phyloP scores from a whole-genome alignment of 2,888 invertebrate genomes.

The Dynastes grantii region DNA sequence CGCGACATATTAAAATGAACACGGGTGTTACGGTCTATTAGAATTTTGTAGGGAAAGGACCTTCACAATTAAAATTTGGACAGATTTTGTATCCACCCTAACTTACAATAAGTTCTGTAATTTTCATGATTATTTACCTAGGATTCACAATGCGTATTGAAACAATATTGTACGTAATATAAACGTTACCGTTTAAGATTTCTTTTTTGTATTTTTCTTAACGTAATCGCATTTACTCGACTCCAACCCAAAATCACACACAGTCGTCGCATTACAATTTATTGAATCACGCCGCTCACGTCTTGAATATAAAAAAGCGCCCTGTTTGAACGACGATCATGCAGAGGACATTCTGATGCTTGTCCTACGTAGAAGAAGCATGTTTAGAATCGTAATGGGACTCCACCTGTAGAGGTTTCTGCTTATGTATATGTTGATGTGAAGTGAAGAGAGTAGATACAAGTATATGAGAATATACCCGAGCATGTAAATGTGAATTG shows the following conservation, averaged over 20 bases:
- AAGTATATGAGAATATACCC: neutral
- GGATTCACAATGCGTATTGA: too few species aligned
- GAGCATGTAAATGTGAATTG: neutral
- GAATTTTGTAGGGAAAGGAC: too few species aligned
- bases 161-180: too few species aligned
- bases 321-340: constrained; percentile 24
- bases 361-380: constrained; percentile 33
- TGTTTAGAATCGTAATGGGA: constrained; percentile 28
- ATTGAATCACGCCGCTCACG: constrained; percentile 39
- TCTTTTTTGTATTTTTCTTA: too few species aligned
- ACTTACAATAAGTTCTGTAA: too few species aligned
- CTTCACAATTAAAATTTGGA: too few species aligned
- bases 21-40: too few species aligned
- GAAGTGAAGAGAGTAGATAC: neutral
- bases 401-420: constrained; percentile 35
- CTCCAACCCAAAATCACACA: constrained; percentile 16
- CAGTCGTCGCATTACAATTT: constrained; percentile 26
- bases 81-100: too few species aligned
- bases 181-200: too few species aligned
- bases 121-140: too few species aligned
- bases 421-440: neutral
- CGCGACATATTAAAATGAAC: too few species aligned
- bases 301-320: constrained; percentile 33
- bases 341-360: constrained; percentile 31
- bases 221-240: neutral